phyloP scores from a whole-genome alignment of 2,888 invertebrate species.

The Nomada flava region DNA sequence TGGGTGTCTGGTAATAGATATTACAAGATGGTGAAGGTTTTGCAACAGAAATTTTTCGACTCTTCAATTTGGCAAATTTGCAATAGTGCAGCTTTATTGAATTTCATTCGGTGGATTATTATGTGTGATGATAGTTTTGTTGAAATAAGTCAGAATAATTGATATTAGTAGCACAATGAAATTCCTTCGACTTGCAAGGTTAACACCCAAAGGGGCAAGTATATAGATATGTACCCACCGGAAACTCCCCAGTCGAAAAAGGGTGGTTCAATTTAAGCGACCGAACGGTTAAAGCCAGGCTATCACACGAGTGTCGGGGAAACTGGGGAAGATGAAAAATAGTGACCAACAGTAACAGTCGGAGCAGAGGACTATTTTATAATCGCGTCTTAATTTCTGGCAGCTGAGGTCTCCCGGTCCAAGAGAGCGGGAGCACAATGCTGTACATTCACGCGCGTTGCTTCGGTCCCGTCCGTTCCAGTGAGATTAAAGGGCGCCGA shows the following conservation, averaged over 20 bases:
- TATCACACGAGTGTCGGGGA: background rate
- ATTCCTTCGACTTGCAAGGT: too few relatives aligned
- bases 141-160: too few relatives aligned
- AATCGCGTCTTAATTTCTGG: slow-evolving; percentile 76
- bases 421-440: slow-evolving; percentile 71
- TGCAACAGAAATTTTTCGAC: too few relatives aligned
- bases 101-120: too few relatives aligned
- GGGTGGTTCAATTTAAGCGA: background rate
- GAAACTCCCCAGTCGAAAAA: background rate
- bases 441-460: slow-evolving; percentile 76
- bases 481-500: slow-evolving; percentile 82
- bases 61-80: too few relatives aligned
- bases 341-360: slow-evolving; percentile 33
- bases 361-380: slow-evolving; percentile 66
- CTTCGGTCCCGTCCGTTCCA: slow-evolving; percentile 57
- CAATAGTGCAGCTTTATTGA: too few relatives aligned
- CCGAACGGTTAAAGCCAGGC: background rate
- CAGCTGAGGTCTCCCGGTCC: slow-evolving; percentile 68
- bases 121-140: too few relatives aligned
- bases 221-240: too few relatives aligned
- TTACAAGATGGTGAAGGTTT: too few relatives aligned
- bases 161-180: too few relatives aligned
- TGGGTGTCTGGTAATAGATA: too few relatives aligned
- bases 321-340: slow-evolving; percentile 1
- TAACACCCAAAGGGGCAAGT: too few relatives aligned